Percentiles rank a stretch among this genome's conserved stretches.
Evolutionary conservation across 2,113 vertebrate genomes (phyloP).

Genomic region (Alligator mississippiensis): DNA sequence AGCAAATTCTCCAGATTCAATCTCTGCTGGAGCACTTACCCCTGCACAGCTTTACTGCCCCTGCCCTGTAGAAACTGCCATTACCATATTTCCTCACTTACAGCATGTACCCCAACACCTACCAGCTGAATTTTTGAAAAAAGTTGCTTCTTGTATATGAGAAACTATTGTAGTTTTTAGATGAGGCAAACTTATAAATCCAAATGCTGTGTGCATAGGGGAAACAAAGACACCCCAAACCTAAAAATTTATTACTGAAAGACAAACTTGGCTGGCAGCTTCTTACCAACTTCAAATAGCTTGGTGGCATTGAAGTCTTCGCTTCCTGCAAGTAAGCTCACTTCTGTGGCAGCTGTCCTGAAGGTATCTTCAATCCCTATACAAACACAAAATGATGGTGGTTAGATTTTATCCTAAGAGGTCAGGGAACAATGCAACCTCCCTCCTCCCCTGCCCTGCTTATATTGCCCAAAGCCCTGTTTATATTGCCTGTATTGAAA

Average conservation of each 20-base stretch:
- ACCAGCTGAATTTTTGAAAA: too few relatives aligned
- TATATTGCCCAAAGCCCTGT: background rate
- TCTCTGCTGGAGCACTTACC: too few relatives aligned
- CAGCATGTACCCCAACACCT: too few relatives aligned
- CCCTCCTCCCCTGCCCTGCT: background rate
- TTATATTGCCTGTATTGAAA: slow-evolving; percentile 34
- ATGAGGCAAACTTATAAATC: background rate
- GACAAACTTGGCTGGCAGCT: background rate
- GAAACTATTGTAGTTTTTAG: too few relatives aligned
- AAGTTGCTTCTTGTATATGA: too few relatives aligned
- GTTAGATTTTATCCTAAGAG: background rate
- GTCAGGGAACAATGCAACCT: slow-evolving; percentile 7
- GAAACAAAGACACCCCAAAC: background rate
- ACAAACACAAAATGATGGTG: slow-evolving; percentile 45
- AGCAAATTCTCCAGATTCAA: too few relatives aligned
- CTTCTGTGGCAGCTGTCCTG: slow-evolving; percentile 95
- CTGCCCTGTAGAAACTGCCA: too few relatives aligned
- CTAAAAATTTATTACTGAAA: background rate
- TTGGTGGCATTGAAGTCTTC: slow-evolving; percentile 97
- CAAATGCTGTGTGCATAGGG: background rate
- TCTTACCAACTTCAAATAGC: slow-evolving; percentile 96
- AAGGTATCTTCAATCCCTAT: slow-evolving; percentile 97
- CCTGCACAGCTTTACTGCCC: too few relatives aligned
- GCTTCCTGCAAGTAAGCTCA: slow-evolving; percentile 92
- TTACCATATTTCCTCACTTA: too few relatives aligned